Evolutionary conservation across 2,888 invertebrate genomes (phyloP).

Genomic region (Lepidonotus clava): DNA sequence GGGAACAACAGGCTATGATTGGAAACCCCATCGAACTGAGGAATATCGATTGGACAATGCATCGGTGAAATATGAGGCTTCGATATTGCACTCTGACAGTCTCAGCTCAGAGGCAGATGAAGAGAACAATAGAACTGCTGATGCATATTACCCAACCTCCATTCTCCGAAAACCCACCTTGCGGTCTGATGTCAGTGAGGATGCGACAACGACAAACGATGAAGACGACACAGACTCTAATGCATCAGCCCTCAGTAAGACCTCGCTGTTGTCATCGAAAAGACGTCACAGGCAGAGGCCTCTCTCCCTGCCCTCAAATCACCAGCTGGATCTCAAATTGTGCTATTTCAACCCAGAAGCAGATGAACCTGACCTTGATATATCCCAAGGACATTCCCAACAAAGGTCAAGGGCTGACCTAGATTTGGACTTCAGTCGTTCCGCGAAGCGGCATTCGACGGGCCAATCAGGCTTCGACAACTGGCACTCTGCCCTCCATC

Average conservation of each 20-base stretch:
- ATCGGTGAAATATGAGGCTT: conserved; percentile 5
- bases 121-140: conserved; percentile 5
- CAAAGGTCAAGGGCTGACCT: conserved; percentile 34
- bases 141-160: not conserved
- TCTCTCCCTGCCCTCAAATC: conserved; percentile 34
- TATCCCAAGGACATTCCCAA: not conserved
- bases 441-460: conserved; percentile 28
- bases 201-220: not conserved
- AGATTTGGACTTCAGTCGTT: conserved; percentile 5
- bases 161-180: not conserved
- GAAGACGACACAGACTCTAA: conserved; percentile 8
- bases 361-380: not conserved
- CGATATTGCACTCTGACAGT: conserved; percentile 22
- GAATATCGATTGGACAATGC: conserved; percentile 5
- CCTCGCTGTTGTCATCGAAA: not conserved
- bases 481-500: conserved; percentile 36
- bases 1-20: not conserved
- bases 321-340: conserved; percentile 28
- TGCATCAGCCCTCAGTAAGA: not conserved
- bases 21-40: not conserved
- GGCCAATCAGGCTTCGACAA: not conserved
- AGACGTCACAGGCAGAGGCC: not conserved
- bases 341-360: conserved; percentile 35
- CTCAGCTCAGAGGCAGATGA: conserved; percentile 43
- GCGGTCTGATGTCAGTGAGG: conserved; percentile 16